These are phyloP conservation scores for Hippocampus barbouri DNA, from an alignment of 2,113 vertebrate species.

Conservation along the genomic window DNA sequence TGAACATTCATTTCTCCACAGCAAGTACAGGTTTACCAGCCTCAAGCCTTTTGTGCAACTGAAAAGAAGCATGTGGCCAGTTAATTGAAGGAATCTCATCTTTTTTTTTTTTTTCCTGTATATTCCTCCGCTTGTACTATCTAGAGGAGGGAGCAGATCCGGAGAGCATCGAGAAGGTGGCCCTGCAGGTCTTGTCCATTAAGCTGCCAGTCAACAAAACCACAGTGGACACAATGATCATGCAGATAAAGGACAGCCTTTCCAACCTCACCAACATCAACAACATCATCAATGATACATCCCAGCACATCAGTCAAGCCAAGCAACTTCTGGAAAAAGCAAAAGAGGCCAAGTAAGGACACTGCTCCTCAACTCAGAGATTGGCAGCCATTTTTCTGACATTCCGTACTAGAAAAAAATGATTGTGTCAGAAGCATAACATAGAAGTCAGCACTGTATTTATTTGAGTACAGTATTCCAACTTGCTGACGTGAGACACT, in stretches of 20 bases:
- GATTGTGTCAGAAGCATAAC: too few relatives aligned
- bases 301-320: constrained; percentile 58
- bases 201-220: constrained; percentile 71
- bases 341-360: constrained; percentile 67
- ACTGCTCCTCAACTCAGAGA: not conserved
- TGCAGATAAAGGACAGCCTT: constrained; percentile 72
- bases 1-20: too few relatives aligned
- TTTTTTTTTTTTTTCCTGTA: not conserved
- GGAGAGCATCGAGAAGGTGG: constrained; percentile 81
- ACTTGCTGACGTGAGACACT: too few relatives aligned
- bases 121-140: constrained; percentile 1
- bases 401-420: not conserved
- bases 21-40: too few relatives aligned
- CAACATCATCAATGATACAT: constrained; percentile 70
- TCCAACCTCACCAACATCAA: constrained; percentile 70
- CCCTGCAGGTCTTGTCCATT: constrained; percentile 76
- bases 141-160: constrained; percentile 84
- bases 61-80: too few relatives aligned
- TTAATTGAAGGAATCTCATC: not conserved
- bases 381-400: not conserved
- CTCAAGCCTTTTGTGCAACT: too few relatives aligned
- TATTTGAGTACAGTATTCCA: too few relatives aligned
- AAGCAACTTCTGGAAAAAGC: constrained; percentile 70
- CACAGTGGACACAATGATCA: constrained; percentile 60
- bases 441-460: too few relatives aligned